phyloP scores from a whole-genome alignment of 1,140 invertebrate species.

The Aethina tumida region DNA sequence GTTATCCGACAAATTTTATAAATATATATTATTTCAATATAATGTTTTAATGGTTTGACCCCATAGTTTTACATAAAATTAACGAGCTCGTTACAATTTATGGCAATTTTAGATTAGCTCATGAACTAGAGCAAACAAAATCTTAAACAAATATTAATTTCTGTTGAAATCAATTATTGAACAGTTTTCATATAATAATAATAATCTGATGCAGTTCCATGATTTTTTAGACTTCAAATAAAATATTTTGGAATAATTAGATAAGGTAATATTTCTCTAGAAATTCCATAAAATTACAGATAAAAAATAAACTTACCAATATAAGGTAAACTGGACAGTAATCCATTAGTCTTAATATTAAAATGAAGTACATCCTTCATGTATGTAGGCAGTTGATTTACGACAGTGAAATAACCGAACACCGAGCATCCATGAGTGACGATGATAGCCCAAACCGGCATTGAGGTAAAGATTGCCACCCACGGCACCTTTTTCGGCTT shows the following conservation, averaged over 20 bases:
- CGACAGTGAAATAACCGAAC: conserved; percentile 90
- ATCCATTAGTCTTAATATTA: conserved; percentile 76
- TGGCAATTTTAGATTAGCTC: no score
- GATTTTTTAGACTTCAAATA: background rate
- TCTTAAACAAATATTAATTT: no score
- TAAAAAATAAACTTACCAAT: conserved; percentile 38
- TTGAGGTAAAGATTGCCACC: conserved; percentile 64
- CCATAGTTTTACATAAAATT: no score
- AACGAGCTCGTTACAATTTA: no score
- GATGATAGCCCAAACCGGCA: conserved; percentile 86
- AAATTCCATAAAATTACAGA: background rate
- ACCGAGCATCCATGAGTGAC: conserved; percentile 84
- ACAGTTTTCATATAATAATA: conserved; percentile 3
- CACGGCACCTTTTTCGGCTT: conserved; percentile 67
- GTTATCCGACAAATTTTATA: no score
- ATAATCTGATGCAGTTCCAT: conserved; percentile 1
- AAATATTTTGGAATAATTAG: background rate
- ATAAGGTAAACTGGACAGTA: conserved; percentile 81
- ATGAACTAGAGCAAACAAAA: no score
- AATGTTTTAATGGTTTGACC: no score
- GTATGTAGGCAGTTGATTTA: conserved; percentile 89
- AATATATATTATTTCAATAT: no score
- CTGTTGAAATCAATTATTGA: no score
- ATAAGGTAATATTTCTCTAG: background rate
- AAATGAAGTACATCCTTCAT: conserved; percentile 83